phyloP scores from a whole-genome alignment of 2,888 invertebrate genomes.

The Ichneumoninae sp. region DNA sequence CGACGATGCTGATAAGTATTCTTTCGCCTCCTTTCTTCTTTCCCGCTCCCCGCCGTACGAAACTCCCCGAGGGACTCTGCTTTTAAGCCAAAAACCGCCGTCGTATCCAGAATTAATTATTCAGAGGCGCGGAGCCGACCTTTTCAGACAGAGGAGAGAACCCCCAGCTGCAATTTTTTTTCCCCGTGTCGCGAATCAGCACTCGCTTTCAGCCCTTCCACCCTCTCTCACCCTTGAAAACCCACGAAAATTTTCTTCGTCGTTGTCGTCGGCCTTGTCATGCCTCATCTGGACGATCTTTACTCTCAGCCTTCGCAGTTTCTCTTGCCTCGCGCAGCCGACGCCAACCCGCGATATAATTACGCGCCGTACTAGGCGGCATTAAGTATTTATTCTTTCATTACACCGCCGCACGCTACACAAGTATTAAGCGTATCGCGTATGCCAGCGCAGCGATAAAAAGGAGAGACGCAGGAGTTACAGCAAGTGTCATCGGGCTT shows the following conservation, averaged over 20 bases:
- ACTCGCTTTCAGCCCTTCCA: conserved; percentile 67
- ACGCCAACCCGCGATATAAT: conserved; percentile 74
- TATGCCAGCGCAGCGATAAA: conserved; percentile 6
- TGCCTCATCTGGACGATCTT: conserved; percentile 55
- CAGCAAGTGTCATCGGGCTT: conserved; percentile 69
- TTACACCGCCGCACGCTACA: conserved; percentile 69
- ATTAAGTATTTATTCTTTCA: conserved; percentile 81
- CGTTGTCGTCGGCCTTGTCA: conserved; percentile 20
- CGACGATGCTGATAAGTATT: conserved; percentile 56
- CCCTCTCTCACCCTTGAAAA: conserved; percentile 33
- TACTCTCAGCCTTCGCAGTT: background rate
- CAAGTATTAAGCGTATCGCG: conserved; percentile 31
- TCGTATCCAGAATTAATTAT: conserved; percentile 75
- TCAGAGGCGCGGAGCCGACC: conserved; percentile 72
- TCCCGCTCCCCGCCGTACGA: conserved; percentile 17
- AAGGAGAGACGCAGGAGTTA: conserved; percentile 61
- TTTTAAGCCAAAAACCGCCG: conserved; percentile 66
- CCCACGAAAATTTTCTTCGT: conserved; percentile 47
- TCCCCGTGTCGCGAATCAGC: conserved; percentile 65
- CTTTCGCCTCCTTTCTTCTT: conserved; percentile 27
- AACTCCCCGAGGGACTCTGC: conserved; percentile 56
- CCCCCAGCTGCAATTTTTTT: conserved; percentile 31
- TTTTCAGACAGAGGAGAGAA: conserved; percentile 67
- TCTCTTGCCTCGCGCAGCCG: conserved; percentile 42
- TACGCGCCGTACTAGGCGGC: conserved; percentile 71